These are phyloP conservation scores for Chelon auratus DNA, from an alignment of 2,797 vertebrate genomes.

Conservation along the genomic window DNA sequence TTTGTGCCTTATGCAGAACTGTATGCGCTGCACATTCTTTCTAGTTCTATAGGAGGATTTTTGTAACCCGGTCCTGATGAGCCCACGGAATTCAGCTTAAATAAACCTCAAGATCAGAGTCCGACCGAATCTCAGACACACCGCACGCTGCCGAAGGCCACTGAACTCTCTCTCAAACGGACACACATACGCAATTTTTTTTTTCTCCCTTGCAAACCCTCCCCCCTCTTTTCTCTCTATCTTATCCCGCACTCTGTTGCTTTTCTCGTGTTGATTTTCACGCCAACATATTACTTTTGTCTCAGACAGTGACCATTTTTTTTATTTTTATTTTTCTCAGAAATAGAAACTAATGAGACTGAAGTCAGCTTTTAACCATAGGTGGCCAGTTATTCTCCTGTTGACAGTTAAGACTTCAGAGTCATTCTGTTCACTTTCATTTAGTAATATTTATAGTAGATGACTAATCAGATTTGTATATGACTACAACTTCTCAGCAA, in stretches of 20 bases:
- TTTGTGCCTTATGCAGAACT: conserved; percentile 86
- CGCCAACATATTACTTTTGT: conserved; percentile 30
- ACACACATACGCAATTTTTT: conserved; percentile 9
- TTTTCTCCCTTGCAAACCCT: conserved; percentile 20
- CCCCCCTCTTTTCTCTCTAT: not conserved
- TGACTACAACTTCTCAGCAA: conserved; percentile 57
- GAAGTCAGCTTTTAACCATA: conserved; percentile 19
- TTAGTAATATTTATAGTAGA: conserved; percentile 59
- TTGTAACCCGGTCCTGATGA: conserved; percentile 83
- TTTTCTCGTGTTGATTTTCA: conserved; percentile 41
- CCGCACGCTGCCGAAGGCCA: conserved; percentile 67
- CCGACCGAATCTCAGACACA: conserved; percentile 76
- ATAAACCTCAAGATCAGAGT: conserved; percentile 86
- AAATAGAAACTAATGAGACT: conserved; percentile 8
- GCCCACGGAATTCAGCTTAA: conserved; percentile 86
- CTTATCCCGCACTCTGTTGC: conserved; percentile 35
- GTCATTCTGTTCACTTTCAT: conserved; percentile 60
- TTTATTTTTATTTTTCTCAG: conserved; percentile 12
- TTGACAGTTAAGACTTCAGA: conserved; percentile 46
- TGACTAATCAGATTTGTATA: conserved; percentile 64
- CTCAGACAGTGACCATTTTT: not conserved
- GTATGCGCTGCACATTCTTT: conserved; percentile 87
- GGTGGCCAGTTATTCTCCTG: conserved; percentile 18
- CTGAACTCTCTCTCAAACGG: conserved; percentile 57
- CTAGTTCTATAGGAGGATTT: conserved; percentile 86